Evolutionary conservation across 2,113 vertebrate genomes (phyloP), one percentile per base, ranked within the genome.

Genomic region (Pitta sordida): DNA sequence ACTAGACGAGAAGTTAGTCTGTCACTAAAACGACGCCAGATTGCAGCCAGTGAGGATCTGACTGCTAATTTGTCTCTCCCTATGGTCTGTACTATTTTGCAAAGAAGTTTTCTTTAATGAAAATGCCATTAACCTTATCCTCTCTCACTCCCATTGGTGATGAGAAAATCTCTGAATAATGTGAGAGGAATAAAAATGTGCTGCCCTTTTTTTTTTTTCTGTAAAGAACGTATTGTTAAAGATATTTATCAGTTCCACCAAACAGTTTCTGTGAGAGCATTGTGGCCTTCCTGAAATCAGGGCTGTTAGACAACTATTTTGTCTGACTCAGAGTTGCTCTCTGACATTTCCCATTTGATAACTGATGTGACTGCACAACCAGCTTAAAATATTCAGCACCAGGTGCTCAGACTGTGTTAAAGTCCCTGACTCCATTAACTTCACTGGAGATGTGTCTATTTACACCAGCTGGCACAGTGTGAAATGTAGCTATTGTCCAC

Each of bases 51-150:
- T 63, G 59, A 83, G 67, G 71, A 36, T 68, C 67, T 94, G 95
- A 93, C 84, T 94, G 89, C 82, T 93, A 95, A 94, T 94, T 96
- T 93, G 83, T 68, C 79, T 53, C 67, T 86, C 64, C 19, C 74
- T 44, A 6, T 39, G 5, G 15, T 32, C 46, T 62, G 48, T 32
- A 46, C 9, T 67, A 3, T 55, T 84, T 91, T 80, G 8, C 63
- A 92, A 89, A 70, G 32, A 77, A 86, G 44, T 76, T 89, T 76
- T 78, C 46, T 74, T 56, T 41, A 55, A 73, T 55, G 32, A 91
- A 83, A 81, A 82, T 62, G 76, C 86, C 37, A 60, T 74, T 67
- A 71, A 30, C 29, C 13, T 77, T 76, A 43, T 89, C 92, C 34
- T 60, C 23, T 73, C 90, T 55, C 34, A 59, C 27, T 65, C 7